Base-by-base conservation (phyloP, 2,888 invertebrate species). In the Synanthedon tipuliformis region DNA sequence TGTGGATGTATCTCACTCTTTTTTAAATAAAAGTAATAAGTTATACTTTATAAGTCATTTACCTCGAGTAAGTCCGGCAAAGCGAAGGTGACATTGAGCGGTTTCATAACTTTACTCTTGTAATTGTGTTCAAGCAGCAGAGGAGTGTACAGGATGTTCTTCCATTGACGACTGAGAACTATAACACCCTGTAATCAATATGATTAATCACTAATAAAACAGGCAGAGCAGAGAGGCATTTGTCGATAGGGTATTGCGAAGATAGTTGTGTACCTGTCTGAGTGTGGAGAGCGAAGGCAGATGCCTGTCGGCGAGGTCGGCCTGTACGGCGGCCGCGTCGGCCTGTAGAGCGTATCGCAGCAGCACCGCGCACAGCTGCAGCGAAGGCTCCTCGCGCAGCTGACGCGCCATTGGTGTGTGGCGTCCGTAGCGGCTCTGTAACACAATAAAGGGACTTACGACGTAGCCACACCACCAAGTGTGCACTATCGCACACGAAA, bases 91-190 rank as follows among this genome's bases (percentile, higher is more conserved):
- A 97, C 95, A 70, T 95, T 96, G 58, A 96, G 89, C 2, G 95
- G 94, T 65, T 93, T 93, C 64, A 93, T 90, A 57, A 93, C 90
- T 72, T 95, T 94, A 55, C 92, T 92, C 87, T 95, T 95, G 72
- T 95, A 94, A 75, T 95, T 95, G 73, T 96, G 95, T 66, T 95
- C 95, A 53, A 96, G 89, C 48, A 98, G 86, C 58, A 96, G 88
- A 0, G 98, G 98, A 61, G 97, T 97, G 75, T 98, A 97, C 16
- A 98, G 85, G 3, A 96, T 94, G 77, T 96, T 97, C 83, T 98
- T 98, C 98, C 98, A 98, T 74, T 98, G 98, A 1, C 98, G 91
- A 68, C 96, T 96, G 53, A 98, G 88, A 27, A 98, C 98, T 71
- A 98, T 95, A n/a, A 98, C 94, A 34, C 98, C 98, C 93, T 95